Evolutionary conservation across 2,113 vertebrate species (phyloP).

Genomic region (Xyrauchen texanus): DNA sequence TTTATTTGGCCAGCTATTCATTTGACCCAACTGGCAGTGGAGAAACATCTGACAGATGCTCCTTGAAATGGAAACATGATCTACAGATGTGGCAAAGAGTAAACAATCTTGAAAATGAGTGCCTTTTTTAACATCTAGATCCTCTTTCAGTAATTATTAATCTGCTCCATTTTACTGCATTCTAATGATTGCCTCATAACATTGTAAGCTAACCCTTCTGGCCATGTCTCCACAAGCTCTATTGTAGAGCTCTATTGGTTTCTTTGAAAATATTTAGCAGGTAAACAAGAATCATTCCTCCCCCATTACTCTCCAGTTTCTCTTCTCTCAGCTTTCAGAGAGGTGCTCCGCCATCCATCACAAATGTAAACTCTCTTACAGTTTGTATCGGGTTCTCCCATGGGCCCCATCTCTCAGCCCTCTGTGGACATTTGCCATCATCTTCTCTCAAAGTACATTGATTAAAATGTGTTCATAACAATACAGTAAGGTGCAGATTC

Average conservation of each 20-base stretch:
- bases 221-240: constrained; percentile 6
- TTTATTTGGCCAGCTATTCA: background rate
- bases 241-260: constrained; percentile 35
- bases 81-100: background rate
- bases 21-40: constrained; percentile 5
- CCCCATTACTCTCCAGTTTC: constrained; percentile 32
- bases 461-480: constrained; percentile 38
- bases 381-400: constrained; percentile 27
- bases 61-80: constrained; percentile 33
- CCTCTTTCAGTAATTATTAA: background rate
- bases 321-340: constrained; percentile 6
- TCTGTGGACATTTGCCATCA: constrained; percentile 24
- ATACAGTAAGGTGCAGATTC: background rate
- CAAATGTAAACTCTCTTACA: constrained; percentile 7
- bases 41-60: constrained; percentile 22
- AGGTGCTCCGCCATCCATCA: constrained; percentile 21
- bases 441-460: constrained; percentile 18
- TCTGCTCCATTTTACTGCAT: constrained; percentile 31
- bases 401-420: background rate
- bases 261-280: constrained; percentile 37
- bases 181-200: too few species aligned
- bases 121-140: constrained; percentile 2
- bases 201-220: constrained; percentile 4
- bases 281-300: constrained; percentile 35
- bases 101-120: constrained; percentile 8